Base-by-base conservation (phyloP, 2,113 vertebrate genomes). In the Caracal caracal region DNA sequence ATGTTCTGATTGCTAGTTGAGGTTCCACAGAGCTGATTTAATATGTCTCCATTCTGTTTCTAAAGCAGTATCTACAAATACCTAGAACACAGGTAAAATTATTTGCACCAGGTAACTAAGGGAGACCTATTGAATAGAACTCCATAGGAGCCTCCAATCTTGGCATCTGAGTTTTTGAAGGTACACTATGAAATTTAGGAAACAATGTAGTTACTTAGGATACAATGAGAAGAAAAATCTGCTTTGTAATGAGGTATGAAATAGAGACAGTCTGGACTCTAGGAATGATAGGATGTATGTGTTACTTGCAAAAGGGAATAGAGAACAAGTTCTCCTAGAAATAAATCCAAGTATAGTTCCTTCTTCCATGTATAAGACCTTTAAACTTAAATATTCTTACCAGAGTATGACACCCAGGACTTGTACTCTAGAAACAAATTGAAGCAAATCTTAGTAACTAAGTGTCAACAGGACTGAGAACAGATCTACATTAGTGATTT, bases 231-330 rank as follows among this genome's bases (percentile, higher is more conserved):
- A 71, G 13, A 84, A 71, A 71, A 91, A 37, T 56, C 30, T 75
- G 91, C 84, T 84, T 89, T 83, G n/a, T 24, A 59, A 84, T 56
- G 13, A 95, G 51, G 30, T 49, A 53, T n/a, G 76, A 40, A 94
- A 81, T 35, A 3, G 47, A 92, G 49, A 35, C 11, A 49, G 37
- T 61, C 51, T 63, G 5, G 35, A 61, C 83, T 80, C 75, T 10
- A 78, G 53, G 59, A 88, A 61, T 71, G 13, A 63, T 5, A 70
- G 33, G 37, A 24, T 24, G 2, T 30, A 20, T 49, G 4, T 43
- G 11, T 30, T 66, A 79, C 35, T 71, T 79, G 37, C 76, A 68
- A 71, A 81, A 65, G 33, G 10, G 20, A 78, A 8, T 10, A 66
- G 3, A 80, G 47, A 78, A 81, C 26, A 85, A 81, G 70, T 61